Percentiles rank a stretch among this genome's conserved stretches.
Evolutionary conservation across 2,113 vertebrate species (phyloP).

Genomic region (Carlito syrichta): DNA sequence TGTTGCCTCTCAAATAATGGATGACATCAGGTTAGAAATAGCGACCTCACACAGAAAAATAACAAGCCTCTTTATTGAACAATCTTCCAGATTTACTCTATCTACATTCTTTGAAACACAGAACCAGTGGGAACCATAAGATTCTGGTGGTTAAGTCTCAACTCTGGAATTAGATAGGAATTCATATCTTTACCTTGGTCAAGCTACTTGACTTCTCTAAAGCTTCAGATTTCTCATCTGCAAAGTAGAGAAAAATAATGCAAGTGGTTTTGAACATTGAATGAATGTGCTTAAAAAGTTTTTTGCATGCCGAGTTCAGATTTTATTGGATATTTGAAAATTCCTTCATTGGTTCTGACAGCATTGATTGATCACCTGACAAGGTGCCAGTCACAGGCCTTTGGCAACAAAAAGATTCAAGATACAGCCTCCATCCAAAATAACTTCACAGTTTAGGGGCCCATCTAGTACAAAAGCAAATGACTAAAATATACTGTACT

Average conservation of each 20-base stretch:
- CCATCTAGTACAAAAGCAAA: neutral
- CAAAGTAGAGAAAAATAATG: neutral
- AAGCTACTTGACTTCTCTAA: neutral
- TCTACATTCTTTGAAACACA: neutral
- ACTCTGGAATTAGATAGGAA: neutral
- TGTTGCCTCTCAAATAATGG: neutral
- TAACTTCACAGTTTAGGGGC: neutral
- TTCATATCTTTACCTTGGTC: neutral
- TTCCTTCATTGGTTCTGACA: neutral
- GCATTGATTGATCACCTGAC: neutral
- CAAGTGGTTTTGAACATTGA: neutral
- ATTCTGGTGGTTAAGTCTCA: neutral
- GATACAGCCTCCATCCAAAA: neutral
- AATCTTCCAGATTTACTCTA: neutral
- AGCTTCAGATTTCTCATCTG: neutral
- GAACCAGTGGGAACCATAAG: neutral
- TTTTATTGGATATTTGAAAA: constrained; percentile 12
- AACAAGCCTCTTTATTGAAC: neutral
- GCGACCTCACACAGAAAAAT: neutral
- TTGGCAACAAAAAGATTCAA: neutral
- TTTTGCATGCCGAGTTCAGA: neutral
- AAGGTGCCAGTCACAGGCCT: neutral
- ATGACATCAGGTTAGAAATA: constrained; percentile 35
- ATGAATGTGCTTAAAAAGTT: neutral
- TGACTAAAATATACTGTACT: neutral